Conservation (phyloP, 37 sponge, comb jelly and placozoan species). For the Tethya wilhelma region DNA sequence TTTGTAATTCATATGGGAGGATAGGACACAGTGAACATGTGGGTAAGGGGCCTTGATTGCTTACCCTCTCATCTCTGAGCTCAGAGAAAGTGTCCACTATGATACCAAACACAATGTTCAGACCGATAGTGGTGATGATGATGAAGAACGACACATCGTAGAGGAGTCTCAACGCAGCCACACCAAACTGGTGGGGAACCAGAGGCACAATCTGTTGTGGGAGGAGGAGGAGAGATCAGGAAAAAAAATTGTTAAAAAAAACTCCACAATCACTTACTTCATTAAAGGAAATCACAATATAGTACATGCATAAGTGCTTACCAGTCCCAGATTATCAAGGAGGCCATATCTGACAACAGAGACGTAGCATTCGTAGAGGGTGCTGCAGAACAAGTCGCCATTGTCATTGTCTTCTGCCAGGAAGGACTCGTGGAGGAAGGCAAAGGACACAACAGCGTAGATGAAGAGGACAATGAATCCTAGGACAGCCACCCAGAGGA, state of each 20-base stretch:
- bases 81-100: conserved; percentile 92
- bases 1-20: no score
- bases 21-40: no score
- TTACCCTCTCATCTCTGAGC: conserved; percentile 42
- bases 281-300: no score
- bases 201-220: background rate
- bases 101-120: conserved; percentile 91
- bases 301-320: background rate
- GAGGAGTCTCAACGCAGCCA: conserved; percentile 22
- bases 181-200: background rate
- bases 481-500: conserved; percentile 81
- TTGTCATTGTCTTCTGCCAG: background rate
- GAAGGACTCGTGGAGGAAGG: conserved; percentile 44
- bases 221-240: background rate
- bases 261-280: no score
- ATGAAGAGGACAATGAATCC: conserved; percentile 71
- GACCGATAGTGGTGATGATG: conserved; percentile 81
- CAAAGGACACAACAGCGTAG: conserved; percentile 84
- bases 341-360: conserved; percentile 58
- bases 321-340: conserved; percentile 52
- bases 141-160: conserved; percentile 88
- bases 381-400: conserved; percentile 43
- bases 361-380: conserved; percentile 64
- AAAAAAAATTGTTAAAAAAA: background rate
- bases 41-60: no score